Evolutionary conservation across 2,113 vertebrate species (phyloP).

Genomic region (Cyanoderma ruficeps): DNA sequence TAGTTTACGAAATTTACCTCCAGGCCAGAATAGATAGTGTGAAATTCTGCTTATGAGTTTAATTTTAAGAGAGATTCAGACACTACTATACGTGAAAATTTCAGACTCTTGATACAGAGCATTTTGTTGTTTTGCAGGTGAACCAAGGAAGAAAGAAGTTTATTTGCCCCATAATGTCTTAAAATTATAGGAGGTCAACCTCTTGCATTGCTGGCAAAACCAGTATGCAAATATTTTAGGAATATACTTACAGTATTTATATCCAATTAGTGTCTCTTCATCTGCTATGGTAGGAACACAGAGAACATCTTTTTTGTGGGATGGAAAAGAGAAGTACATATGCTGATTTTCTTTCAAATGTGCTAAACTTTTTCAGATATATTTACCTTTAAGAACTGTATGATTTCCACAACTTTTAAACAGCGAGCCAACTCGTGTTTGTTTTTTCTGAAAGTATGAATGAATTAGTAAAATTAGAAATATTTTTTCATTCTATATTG

Average conservation of each 20-base stretch:
- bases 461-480: neutral
- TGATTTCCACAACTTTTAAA: neutral
- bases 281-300: neutral
- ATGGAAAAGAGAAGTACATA: neutral
- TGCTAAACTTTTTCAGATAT: neutral
- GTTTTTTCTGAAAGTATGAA: neutral
- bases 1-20: neutral
- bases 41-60: neutral
- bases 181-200: neutral
- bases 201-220: neutral
- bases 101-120: neutral
- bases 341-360: neutral
- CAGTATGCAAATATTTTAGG: neutral
- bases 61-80: neutral
- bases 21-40: neutral
- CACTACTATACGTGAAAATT: neutral
- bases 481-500: neutral
- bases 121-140: neutral
- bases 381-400: neutral
- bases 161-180: neutral
- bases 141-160: neutral
- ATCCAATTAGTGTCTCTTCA: neutral
- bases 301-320: neutral
- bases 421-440: neutral
- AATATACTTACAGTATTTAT: neutral